Evolutionary conservation across 2,888 invertebrate genomes (phyloP).

Genomic region (Gastracanthus pulcherrimus): DNA sequence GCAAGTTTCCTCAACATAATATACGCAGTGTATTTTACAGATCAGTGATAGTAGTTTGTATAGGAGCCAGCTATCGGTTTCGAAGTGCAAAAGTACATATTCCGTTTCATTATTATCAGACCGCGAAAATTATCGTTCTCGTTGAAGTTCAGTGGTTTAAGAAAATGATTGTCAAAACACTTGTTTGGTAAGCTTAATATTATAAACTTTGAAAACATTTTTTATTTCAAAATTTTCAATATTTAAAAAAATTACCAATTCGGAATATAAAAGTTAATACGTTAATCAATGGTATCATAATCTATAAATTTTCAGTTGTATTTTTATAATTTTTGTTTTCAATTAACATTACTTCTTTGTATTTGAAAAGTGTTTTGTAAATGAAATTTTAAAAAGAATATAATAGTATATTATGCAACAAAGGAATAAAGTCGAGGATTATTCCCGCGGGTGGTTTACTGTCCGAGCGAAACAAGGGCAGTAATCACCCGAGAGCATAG

Average conservation of each 20-base stretch:
- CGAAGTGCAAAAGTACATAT: not conserved
- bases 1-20: not conserved
- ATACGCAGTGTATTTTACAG: not conserved
- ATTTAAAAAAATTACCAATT: not conserved
- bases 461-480: too few species aligned
- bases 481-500: too few species aligned
- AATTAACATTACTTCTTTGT: too few species aligned
- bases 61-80: not conserved
- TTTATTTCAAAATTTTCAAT: not conserved
- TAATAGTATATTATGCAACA: too few species aligned
- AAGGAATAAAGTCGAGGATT: too few species aligned
- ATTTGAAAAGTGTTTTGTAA: not conserved
- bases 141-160: constrained; percentile 12
- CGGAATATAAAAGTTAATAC: not conserved
- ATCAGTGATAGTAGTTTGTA: not conserved
- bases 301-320: too few species aligned
- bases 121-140: too few species aligned
- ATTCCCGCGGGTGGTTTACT: too few species aligned
- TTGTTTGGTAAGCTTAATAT: not conserved
- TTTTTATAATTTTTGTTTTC: too few species aligned
- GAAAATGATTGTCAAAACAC: constrained; percentile 36
- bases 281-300: too few species aligned
- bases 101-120: not conserved
- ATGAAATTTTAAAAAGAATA: not conserved
- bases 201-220: not conserved